Evolutionary conservation across 2,113 vertebrate genomes (phyloP).

Genomic region (Ceyx cyanopectus): DNA sequence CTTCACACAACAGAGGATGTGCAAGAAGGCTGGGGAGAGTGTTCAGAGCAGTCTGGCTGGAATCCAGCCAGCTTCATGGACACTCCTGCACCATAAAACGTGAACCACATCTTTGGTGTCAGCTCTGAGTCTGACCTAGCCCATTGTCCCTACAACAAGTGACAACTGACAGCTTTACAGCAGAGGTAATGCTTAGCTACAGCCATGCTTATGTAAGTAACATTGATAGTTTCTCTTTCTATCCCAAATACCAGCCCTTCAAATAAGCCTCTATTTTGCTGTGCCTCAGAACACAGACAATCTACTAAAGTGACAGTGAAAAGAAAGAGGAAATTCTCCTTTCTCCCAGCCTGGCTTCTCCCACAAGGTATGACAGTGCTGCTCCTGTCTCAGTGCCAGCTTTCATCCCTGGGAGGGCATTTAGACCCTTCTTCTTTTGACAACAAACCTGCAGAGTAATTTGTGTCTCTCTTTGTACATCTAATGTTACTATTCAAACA

Average conservation of each 20-base stretch:
- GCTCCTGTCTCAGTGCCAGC: constrained; percentile 24
- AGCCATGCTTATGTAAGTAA: background rate
- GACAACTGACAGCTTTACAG: background rate
- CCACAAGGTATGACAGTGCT: background rate
- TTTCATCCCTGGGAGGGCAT: background rate
- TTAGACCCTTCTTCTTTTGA: constrained; percentile 9
- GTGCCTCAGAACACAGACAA: background rate
- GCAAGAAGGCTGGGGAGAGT: background rate
- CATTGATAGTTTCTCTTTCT: background rate
- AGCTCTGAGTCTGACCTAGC: background rate
- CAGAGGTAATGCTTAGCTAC: background rate
- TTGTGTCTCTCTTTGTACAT: constrained; percentile 15
- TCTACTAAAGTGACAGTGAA: background rate
- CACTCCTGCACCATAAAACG: background rate
- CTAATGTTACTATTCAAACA: constrained; percentile 32
- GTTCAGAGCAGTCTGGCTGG: background rate
- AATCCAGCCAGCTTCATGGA: background rate
- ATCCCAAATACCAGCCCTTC: background rate
- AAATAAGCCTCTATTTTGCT: background rate
- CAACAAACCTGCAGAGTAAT: constrained; percentile 15
- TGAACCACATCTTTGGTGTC: rapidly evolving
- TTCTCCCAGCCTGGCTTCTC: background rate
- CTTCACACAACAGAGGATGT: background rate
- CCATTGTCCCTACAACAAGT: background rate
- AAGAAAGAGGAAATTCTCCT: background rate